phyloP scores from a whole-genome alignment of 1,140 invertebrate species.

The Panonychus citri region DNA sequence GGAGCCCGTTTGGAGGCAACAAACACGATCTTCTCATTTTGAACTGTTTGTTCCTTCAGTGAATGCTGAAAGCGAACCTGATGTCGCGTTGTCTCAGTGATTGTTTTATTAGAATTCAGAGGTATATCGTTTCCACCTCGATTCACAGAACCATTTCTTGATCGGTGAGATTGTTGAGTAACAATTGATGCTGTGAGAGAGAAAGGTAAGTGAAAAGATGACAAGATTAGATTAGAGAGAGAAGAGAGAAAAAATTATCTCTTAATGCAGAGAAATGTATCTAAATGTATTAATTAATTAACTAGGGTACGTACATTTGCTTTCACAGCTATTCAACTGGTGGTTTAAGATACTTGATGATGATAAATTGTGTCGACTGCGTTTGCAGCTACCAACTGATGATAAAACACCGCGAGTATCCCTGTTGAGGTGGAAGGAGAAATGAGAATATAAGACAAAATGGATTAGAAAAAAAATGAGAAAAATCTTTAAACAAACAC shows the following conservation, averaged over 20 bases:
- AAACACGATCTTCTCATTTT: slow-evolving; percentile 31
- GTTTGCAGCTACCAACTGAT: too few relatives aligned
- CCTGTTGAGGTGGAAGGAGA: too few relatives aligned
- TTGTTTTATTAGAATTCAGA: neutral
- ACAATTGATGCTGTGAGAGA: neutral
- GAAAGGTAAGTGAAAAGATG: neutral
- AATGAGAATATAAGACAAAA: too few relatives aligned
- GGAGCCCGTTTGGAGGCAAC: slow-evolving; percentile 42
- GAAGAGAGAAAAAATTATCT: neutral
- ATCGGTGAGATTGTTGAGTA: neutral
- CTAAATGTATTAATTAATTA: too few relatives aligned
- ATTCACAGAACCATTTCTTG: neutral
- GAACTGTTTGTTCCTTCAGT: slow-evolving; percentile 2
- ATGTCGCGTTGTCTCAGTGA: neutral
- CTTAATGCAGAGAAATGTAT: too few relatives aligned
- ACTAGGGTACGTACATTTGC: too few relatives aligned
- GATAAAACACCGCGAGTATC: too few relatives aligned
- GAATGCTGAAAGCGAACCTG: slow-evolving; percentile 1
- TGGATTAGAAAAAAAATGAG: too few relatives aligned
- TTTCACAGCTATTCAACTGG: too few relatives aligned
- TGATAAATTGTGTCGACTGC: too few relatives aligned
- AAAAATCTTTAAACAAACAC: too few relatives aligned
- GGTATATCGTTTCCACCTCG: neutral
- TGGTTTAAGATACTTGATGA: too few relatives aligned
- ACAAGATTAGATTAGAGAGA: neutral